Evolutionary conservation across 2,797 vertebrate genomes (phyloP).

Genomic region (Threskiornis aethiopicus): DNA sequence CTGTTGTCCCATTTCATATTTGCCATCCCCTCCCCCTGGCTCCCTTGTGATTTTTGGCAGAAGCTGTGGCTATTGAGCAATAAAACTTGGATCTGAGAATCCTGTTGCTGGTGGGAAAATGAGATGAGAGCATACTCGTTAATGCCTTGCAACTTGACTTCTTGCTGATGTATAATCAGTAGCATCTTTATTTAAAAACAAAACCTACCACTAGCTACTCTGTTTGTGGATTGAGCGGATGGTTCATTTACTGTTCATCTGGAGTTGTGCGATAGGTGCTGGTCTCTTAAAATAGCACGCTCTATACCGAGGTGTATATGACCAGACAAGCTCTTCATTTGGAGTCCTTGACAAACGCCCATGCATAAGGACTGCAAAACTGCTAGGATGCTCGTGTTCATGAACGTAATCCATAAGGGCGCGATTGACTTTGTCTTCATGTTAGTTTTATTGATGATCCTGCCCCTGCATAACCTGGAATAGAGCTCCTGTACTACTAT

Average conservation of each 20-base stretch:
- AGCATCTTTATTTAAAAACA: slow-evolving; percentile 52
- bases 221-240: background rate
- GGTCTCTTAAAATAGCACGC: background rate
- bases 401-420: background rate
- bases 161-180: slow-evolving; percentile 55
- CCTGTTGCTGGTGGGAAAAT: slow-evolving; percentile 62
- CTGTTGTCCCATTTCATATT: slow-evolving; percentile 65
- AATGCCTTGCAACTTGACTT: slow-evolving; percentile 56
- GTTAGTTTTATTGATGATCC: background rate
- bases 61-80: slow-evolving; percentile 61
- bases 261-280: background rate
- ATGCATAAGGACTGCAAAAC: background rate
- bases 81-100: slow-evolving; percentile 58
- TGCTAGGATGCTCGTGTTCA: background rate
- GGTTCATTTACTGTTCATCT: slow-evolving; percentile 17
- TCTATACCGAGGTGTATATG: background rate
- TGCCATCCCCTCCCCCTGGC: slow-evolving; percentile 54
- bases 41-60: slow-evolving; percentile 69
- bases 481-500: background rate
- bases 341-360: background rate
- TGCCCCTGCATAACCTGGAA: background rate
- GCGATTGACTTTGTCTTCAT: rapidly evolving
- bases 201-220: slow-evolving; percentile 39
- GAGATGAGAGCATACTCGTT: slow-evolving; percentile 32
- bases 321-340: background rate